Evolutionary conservation across 2,888 invertebrate genomes (phyloP), one percentile per base, ranked within the genome.

Genomic region (Timema podura): DNA sequence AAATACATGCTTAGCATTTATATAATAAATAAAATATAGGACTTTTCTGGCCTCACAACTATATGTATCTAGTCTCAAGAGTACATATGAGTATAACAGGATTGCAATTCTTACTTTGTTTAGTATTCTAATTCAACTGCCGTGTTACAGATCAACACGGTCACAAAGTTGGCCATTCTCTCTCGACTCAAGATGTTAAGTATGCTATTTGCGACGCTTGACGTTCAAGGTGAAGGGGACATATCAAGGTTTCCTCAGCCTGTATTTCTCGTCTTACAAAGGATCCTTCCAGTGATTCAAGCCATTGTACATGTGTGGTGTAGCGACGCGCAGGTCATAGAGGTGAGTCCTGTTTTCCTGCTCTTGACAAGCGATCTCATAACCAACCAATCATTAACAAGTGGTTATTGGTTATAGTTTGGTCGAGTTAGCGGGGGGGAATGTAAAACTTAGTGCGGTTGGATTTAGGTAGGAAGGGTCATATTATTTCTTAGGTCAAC

Each of bases 181-280:
- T 85, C 87, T 74, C 85, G 88, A 68, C 80, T 92, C 64, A 89
- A 88, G 77, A 88, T 92, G 86, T 82, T 90, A 54, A 85, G 89
- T 0, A 86, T 87, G 79, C 82, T 91, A 75, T 86, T 89, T 80
- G 82, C 85, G 69, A 85, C 88, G 68, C 80, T 89, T 3, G 85
- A 88, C 74, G 84, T 84, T 13, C 78, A 79, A 54, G 65, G 72
- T 46, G 80, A 80, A 57, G 83, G 81, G 46, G 46, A 81, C 77
- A 75, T 79, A 77, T 72, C 80, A 79, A 76, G 76, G 5, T 78
- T 79, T 48, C 75, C 78, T 48, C 87, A 88, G 76, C 88, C 88
- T 0, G 82, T 88, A 44, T 79, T 87, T 49, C 77, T 87, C 51
- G 84, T 88, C 45, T 83, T 88, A 80, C 83, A 86, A 76, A 85